These are phyloP conservation scores for Ptychochromis oligacanthus DNA, from an alignment of 2,113 vertebrate species.

Conservation along the genomic window DNA sequence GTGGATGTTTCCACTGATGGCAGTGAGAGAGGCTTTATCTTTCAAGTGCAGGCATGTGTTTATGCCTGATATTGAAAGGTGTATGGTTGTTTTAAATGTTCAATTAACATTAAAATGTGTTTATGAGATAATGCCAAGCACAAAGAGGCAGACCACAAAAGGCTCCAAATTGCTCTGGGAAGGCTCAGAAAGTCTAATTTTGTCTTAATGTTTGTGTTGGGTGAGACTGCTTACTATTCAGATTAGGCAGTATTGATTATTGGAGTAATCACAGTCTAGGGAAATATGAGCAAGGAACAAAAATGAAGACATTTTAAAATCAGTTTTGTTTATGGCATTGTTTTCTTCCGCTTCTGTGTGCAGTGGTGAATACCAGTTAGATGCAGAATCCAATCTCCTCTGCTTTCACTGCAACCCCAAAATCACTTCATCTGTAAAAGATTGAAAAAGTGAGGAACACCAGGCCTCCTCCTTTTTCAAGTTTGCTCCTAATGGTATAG, in stretches of 20 bases:
- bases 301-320: conserved; percentile 50
- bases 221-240: conserved; percentile 36
- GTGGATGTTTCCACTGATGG: conserved; percentile 39
- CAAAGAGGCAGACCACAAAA: conserved; percentile 70
- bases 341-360: conserved; percentile 27
- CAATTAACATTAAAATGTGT: conserved; percentile 77
- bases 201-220: conserved; percentile 47
- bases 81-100: conserved; percentile 64
- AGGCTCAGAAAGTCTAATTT: conserved; percentile 50
- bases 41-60: conserved; percentile 72
- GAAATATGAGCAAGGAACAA: conserved; percentile 32
- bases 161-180: conserved; percentile 64
- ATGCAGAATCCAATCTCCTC: conserved; percentile 64
- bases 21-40: conserved; percentile 73
- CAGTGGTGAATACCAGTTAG: conserved; percentile 23
- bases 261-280: conserved; percentile 36
- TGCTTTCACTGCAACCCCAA: conserved; percentile 61
- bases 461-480: conserved; percentile 43
- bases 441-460: conserved; percentile 53
- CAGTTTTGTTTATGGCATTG: conserved; percentile 47
- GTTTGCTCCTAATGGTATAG: conserved; percentile 63
- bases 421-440: conserved; percentile 62
- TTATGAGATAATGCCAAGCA: conserved; percentile 67
- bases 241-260: conserved; percentile 50
- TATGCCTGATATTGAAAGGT: conserved; percentile 66